Base-by-base conservation (phyloP, 2,797 vertebrate species). In the Pseudotriccus pelzelni region DNA sequence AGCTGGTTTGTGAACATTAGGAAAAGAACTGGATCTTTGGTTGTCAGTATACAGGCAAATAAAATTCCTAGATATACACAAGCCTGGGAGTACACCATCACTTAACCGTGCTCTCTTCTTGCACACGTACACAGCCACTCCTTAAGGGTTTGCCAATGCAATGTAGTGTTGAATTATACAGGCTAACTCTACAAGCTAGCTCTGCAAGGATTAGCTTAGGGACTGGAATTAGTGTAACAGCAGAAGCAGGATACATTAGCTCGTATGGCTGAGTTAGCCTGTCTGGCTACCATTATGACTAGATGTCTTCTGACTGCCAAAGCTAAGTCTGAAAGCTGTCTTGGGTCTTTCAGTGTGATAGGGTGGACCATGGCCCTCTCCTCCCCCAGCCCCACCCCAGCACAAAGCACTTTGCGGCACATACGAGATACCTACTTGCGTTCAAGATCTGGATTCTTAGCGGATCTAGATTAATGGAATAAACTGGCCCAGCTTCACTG, bases 121-220 rank as follows among this genome's bases (percentile, higher is more conserved):
- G 81, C 52, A 84, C n/a, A 60, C 28, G 41, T 46, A 83, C 0
- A 0, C 63, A 90, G 52, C 37, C 60, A 10, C 1, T 91, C 83
- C 83, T 88, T 69, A 55, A 90, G 83, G 87, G 73, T 34, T 93
- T 96, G 66, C 76, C 85, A 88, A 25, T 72, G 73, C 43, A 84
- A 47, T 50, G 85, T 66, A 91, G n/a, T 63, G 73, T 68, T 94
- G 87, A 93, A 86, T 94, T 96, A 93, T 84, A 89, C 63, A 93
- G 60, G 60, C 36, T 82, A 89, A 64, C 77, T 87, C 74, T 69
- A 88, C 83, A 84, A 92, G 66, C 66, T 36, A 91, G 76, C 50
- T 90, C 70, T 90, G 62, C 47, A 80, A 58, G 86, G 82, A 87
- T 89, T 76, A 94, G 84, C 90, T 74, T 82, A 74, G 70, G 77